Conservation (phyloP, 2,113 vertebrate species). For the Anhinga rufa region DNA sequence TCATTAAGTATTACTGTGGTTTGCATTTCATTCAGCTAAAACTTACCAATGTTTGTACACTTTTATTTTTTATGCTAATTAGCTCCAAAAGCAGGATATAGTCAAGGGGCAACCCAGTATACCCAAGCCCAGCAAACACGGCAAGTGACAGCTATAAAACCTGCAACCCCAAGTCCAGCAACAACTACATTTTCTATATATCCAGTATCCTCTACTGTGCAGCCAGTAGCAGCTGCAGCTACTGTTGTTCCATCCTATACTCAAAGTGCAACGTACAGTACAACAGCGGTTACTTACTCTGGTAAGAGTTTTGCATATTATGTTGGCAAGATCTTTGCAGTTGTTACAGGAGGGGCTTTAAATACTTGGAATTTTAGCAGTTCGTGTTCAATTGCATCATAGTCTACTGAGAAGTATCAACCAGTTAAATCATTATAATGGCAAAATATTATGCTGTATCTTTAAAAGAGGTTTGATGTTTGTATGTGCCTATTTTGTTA, state of each 20-base stretch:
- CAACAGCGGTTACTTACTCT: slow-evolving; percentile 95
- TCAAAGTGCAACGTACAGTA: slow-evolving; percentile 95
- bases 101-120: slow-evolving; percentile 92
- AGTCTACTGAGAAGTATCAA: neutral
- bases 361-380: neutral
- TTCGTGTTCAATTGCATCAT: rapidly evolving
- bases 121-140: slow-evolving; percentile 94
- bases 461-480: neutral
- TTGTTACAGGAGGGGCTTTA: neutral
- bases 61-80: slow-evolving; percentile 28
- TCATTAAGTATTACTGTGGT: neutral
- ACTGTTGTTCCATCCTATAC: slow-evolving; percentile 96
- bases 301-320: slow-evolving; percentile 70
- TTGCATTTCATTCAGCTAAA: neutral
- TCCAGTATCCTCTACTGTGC: slow-evolving; percentile 93
- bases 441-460: neutral
- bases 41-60: neutral
- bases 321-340: neutral
- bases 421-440: neutral
- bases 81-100: slow-evolving; percentile 94
- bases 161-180: slow-evolving; percentile 90
- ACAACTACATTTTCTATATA: slow-evolving; percentile 97
- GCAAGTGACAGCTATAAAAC: slow-evolving; percentile 97
- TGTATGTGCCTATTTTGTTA: neutral
- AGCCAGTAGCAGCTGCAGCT: slow-evolving; percentile 88